phyloP scores from a whole-genome alignment of 2,888 invertebrate species.

The Norana najaformis region DNA sequence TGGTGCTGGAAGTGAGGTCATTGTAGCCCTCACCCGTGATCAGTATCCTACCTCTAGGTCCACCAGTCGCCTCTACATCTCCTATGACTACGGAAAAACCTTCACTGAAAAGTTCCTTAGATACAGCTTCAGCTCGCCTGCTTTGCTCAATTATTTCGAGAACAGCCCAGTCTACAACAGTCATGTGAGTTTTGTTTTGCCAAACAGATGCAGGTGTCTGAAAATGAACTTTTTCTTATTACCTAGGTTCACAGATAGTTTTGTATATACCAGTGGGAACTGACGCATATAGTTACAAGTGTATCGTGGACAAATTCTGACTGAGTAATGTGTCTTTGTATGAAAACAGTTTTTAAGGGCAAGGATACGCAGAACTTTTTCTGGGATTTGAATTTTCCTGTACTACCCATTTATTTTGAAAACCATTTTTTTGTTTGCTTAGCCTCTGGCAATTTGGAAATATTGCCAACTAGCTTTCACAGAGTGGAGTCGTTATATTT shows the following conservation, averaged over 20 bases:
- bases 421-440: not conserved
- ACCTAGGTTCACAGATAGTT: not conserved
- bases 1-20: conserved; percentile 82
- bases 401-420: not conserved
- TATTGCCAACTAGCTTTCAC: no score
- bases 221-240: no score
- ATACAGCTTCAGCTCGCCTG: conserved; percentile 68
- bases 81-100: conserved; percentile 81
- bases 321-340: not conserved
- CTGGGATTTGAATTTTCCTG: not conserved
- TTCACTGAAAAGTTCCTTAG: conserved; percentile 75
- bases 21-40: conserved; percentile 82
- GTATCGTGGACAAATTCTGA: not conserved
- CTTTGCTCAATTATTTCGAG: conserved; percentile 80
- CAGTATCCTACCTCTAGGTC: conserved; percentile 44
- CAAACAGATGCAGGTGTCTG: not conserved
- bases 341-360: not conserved
- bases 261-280: not conserved
- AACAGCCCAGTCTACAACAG: conserved; percentile 80
- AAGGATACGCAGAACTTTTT: no score
- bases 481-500: no score
- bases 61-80: conserved; percentile 80
- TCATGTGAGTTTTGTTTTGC: conserved; percentile 71
- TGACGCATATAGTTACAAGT: not conserved
- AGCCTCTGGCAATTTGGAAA: no score